A percentile compares a stretch with the other conserved stretches of the same genome.
These are phyloP conservation scores for Leptinotarsa juncta DNA, from an alignment of 2,888 invertebrate species.

Conservation along the genomic window DNA sequence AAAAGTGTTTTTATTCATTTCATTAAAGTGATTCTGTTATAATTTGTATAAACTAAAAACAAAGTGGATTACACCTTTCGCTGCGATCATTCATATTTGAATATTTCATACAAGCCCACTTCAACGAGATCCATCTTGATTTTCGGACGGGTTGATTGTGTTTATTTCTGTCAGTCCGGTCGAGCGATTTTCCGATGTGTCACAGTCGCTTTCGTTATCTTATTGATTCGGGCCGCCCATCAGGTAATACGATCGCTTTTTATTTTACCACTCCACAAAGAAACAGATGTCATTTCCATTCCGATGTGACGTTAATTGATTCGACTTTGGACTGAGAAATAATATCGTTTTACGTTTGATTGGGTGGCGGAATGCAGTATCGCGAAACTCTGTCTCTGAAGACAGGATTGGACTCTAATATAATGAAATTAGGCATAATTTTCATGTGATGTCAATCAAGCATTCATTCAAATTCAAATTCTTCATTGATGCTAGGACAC, in stretches of 20 bases:
- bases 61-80: too few relatives aligned
- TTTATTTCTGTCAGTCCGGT: slow-evolving; percentile 47
- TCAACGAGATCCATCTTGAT: slow-evolving; percentile 42
- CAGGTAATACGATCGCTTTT: slow-evolving; percentile 32
- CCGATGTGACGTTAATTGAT: slow-evolving; percentile 40
- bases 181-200: slow-evolving; percentile 46
- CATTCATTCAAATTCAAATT: too few relatives aligned
- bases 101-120: not conserved
- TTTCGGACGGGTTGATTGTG: slow-evolving; percentile 45
- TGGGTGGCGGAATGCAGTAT: slow-evolving; percentile 1
- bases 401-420: not conserved
- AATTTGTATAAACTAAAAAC: too few relatives aligned
- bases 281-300: slow-evolving; percentile 40
- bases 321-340: slow-evolving; percentile 35
- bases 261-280: slow-evolving; percentile 35
- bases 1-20: too few relatives aligned
- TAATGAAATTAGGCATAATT: not conserved
- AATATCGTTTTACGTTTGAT: slow-evolving; percentile 39
- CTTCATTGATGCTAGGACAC: too few relatives aligned
- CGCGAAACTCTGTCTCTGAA: not conserved
- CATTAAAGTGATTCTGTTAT: too few relatives aligned
- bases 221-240: slow-evolving; percentile 48
- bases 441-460: too few relatives aligned
- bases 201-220: slow-evolving; percentile 40
- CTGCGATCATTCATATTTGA: not conserved